A percentile compares a stretch with the other conserved stretches of the same genome.
Evolutionary conservation across 2,113 vertebrate species (phyloP).

Genomic region (Ochotona princeps): DNA sequence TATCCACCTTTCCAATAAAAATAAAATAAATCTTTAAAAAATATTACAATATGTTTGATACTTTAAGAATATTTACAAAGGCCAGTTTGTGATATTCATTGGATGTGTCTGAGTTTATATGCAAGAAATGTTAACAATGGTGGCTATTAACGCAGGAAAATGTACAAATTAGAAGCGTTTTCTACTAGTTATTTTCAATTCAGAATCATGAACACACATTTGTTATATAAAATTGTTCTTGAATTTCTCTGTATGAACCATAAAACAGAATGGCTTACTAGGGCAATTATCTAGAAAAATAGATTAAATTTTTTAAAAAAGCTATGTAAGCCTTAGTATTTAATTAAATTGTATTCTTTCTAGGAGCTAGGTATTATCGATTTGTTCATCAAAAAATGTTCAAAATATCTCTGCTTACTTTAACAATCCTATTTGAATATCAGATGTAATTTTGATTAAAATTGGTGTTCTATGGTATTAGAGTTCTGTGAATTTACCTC

Average conservation of each 20-base stretch:
- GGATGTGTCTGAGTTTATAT: neutral
- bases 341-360: neutral
- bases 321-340: neutral
- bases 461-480: neutral
- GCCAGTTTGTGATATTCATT: neutral
- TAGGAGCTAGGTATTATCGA: neutral
- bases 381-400: neutral
- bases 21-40: no score
- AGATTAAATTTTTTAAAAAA: no score
- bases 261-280: constrained; percentile 3
- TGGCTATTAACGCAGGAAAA: neutral
- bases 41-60: neutral
- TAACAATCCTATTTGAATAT: constrained; percentile 29
- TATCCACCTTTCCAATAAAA: no score
- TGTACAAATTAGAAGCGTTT: neutral
- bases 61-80: neutral
- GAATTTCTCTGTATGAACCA: neutral
- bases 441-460: neutral
- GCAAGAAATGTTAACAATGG: neutral
- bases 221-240: neutral
- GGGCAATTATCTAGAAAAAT: neutral
- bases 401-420: neutral
- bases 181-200: neutral
- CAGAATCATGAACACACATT: neutral
- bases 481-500: neutral